These are phyloP conservation scores for Tipula vernalis DNA, from an alignment of 2,888 invertebrate genomes.

Conservation along the genomic window DNA sequence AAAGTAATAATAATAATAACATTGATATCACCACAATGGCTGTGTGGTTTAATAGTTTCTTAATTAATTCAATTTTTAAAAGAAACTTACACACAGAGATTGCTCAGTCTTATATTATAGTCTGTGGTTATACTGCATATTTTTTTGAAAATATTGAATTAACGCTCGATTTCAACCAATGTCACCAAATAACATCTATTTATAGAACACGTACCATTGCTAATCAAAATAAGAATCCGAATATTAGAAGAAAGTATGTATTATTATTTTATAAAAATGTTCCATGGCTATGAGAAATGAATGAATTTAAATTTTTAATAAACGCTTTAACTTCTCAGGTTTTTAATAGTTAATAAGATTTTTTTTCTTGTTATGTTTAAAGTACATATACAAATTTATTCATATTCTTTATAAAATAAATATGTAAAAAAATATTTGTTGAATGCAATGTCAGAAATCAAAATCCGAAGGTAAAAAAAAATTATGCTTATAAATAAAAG, in stretches of 20 bases:
- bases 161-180: neutral
- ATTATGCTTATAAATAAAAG: neutral
- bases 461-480: neutral
- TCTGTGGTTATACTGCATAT: neutral
- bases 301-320: neutral
- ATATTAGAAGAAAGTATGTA: neutral
- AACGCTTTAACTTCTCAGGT: neutral
- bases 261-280: neutral
- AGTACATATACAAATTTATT: neutral
- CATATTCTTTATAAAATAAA: neutral
- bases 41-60: neutral
- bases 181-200: neutral
- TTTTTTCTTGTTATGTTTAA: neutral
- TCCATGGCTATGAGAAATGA: neutral
- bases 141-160: neutral
- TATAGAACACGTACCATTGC: neutral
- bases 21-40: neutral
- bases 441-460: neutral
- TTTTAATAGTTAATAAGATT: neutral
- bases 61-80: neutral
- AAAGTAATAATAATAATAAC: neutral
- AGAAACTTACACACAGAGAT: neutral
- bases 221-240: neutral
- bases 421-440: neutral
- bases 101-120: neutral